Conservation (phyloP, 2,797 vertebrate species). For the Eulemur coronatus region DNA sequence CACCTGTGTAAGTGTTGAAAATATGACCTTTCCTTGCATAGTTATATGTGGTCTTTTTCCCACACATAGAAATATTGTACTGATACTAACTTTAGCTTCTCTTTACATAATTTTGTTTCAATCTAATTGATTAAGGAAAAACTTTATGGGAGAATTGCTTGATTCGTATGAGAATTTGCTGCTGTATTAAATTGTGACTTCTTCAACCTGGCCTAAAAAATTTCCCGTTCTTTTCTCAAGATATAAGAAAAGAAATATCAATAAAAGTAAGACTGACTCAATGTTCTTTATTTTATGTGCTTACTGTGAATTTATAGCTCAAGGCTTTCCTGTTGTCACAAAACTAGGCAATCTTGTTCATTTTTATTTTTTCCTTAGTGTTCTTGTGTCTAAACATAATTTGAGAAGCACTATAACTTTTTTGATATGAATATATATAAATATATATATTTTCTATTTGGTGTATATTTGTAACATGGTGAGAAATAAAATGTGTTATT, state of each 20-base stretch:
- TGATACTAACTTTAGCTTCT: not conserved
- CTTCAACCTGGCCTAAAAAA: not conserved
- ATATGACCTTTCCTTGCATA: not conserved
- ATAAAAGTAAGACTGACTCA: not conserved
- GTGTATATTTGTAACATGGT: fast-evolving
- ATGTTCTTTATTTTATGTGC: not conserved
- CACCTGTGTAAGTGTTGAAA: not conserved
- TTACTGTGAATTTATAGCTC: not conserved
- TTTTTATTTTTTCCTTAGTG: not conserved
- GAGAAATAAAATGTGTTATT: not conserved
- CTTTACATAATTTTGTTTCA: not conserved
- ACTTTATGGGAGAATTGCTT: not conserved
- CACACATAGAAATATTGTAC: not conserved
- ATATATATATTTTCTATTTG: not conserved
- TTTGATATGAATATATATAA: not conserved
- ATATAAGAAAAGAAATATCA: not conserved
- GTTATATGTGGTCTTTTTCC: not conserved
- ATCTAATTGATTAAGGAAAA: not conserved
- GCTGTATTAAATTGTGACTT: not conserved
- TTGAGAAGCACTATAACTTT: not conserved
- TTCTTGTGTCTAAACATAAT: not conserved
- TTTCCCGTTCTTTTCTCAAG: not conserved
- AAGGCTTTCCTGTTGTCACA: not conserved
- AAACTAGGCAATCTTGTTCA: not conserved
- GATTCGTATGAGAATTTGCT: not conserved